Conservation (phyloP, 1,140 invertebrate genomes). For the Lithobius niger region DNA sequence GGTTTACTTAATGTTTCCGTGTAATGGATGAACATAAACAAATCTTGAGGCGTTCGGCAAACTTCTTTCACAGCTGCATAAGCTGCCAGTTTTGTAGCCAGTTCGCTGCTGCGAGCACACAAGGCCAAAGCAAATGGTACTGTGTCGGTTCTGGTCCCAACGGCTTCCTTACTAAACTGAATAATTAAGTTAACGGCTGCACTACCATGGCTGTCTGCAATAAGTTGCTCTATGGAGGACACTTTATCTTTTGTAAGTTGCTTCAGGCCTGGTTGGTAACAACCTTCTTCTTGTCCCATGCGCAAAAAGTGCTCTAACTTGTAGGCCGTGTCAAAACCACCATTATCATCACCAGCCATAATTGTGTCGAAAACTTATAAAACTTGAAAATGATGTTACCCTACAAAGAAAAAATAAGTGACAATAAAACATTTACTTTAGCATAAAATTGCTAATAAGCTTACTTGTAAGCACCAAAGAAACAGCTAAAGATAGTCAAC, state of each 20-base stretch:
- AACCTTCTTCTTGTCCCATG: background rate
- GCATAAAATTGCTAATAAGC: no score
- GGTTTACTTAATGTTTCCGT: slow-evolving; percentile 36
- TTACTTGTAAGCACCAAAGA: no score
- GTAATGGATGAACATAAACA: slow-evolving; percentile 46
- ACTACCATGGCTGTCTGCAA: background rate
- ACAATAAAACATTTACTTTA: no score
- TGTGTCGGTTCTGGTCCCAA: background rate
- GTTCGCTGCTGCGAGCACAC: slow-evolving; percentile 33
- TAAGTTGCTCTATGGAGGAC: background rate
- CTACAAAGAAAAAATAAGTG: background rate
- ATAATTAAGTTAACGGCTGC: background rate
- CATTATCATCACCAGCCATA: background rate
- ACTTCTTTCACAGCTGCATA: slow-evolving; percentile 39
- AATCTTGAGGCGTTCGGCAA: slow-evolving; percentile 39
- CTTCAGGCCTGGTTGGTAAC: background rate
- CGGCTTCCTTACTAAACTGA: background rate
- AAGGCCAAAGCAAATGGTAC: slow-evolving; percentile 40
- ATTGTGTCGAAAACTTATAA: background rate
- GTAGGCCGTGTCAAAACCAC: no score
- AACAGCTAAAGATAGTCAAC: no score
- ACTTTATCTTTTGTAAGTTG: background rate
- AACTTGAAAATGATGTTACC: background rate
- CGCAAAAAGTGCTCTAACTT: background rate
- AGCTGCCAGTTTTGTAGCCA: slow-evolving; percentile 34